Base-by-base conservation (phyloP, 2,113 vertebrate species). In the Nicator chloris region DNA sequence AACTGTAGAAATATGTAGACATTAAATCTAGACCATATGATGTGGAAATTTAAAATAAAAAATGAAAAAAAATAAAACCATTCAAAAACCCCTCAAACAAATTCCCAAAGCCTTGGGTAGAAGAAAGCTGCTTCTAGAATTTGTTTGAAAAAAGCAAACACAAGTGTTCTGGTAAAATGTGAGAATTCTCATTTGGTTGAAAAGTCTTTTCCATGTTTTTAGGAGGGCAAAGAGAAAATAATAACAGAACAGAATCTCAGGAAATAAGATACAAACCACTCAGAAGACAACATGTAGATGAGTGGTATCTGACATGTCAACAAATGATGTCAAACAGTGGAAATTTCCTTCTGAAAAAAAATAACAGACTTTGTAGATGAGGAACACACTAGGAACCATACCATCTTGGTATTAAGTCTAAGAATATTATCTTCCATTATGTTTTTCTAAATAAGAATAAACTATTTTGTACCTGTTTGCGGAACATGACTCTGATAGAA, bases 121-220 rank as follows among this genome's bases (percentile, higher is more conserved):
- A 75, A 64, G 22, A 40, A 82, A 66, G 2, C 2, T 60, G 2
- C 6, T 88, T 18, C 16, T 69, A 56, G 11, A 90, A 56, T 60
- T 63, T 54, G 61, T 64, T 82, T 83, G 35, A 19, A 44, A 84
- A 82, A 88, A 56, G 2, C 9, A 59, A 90, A 71, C 51, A 33
- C 3, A 78, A 49, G 3, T 53, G 5, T 28, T 33, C n/a, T 80
- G 6, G 7, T 63, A 53, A 88, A 73, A 56, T n/a, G 7, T 54
- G 9, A 0, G 0, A 26, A 19, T 51, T 79, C 24, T 61, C 4
- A 26, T 63, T 68, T 59, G 30, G 4, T 11, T 61, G 5, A n/a
- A 86, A 72, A 76, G 26, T 37, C 0, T 73, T 87, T 65, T 69
- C 39, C 66, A 5, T 7, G 12, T 12, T 70, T 88, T 83, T 61